A percentile compares a stretch with the other conserved stretches of the same genome.
phyloP scores from a whole-genome alignment of 2,888 invertebrate genomes.

The Brassicogethes aeneus region DNA sequence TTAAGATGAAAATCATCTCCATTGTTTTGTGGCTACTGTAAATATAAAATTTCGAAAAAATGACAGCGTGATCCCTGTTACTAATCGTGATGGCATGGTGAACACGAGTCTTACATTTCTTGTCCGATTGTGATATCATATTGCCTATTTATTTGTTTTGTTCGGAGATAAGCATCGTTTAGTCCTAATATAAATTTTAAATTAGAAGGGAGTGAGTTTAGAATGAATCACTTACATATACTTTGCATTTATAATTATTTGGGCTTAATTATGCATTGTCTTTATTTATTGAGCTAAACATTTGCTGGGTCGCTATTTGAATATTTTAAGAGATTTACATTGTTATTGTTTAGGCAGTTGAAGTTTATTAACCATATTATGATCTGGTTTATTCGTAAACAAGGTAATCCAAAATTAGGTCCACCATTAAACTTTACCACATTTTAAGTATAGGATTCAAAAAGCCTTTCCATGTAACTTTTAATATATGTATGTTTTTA shows the following conservation, averaged over 20 bases:
- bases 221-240: constrained; percentile 9
- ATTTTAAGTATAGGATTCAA: no score
- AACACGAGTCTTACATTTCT: constrained; percentile 30
- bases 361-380: no score
- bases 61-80: constrained; percentile 24
- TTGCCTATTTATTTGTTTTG: constrained; percentile 27
- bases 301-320: neutral
- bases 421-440: no score
- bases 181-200: constrained; percentile 11
- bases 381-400: no score
- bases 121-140: constrained; percentile 27
- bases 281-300: constrained; percentile 4
- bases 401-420: no score
- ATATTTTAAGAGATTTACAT: no score
- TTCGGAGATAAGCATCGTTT: constrained; percentile 16
- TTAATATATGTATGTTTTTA: no score
- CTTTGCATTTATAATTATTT: constrained; percentile 8
- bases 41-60: constrained; percentile 22
- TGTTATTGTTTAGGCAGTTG: no score
- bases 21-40: constrained; percentile 17
- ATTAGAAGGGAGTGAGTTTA: constrained; percentile 9
- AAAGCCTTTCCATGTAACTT: no score
- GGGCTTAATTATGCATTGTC: constrained; percentile 10
- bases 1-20: neutral
- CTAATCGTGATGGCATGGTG: constrained; percentile 27